Evolutionary conservation across 2,113 vertebrate species (phyloP), one percentile per base, ranked within the genome.

Genomic region (Uropsilus gracilis): DNA sequence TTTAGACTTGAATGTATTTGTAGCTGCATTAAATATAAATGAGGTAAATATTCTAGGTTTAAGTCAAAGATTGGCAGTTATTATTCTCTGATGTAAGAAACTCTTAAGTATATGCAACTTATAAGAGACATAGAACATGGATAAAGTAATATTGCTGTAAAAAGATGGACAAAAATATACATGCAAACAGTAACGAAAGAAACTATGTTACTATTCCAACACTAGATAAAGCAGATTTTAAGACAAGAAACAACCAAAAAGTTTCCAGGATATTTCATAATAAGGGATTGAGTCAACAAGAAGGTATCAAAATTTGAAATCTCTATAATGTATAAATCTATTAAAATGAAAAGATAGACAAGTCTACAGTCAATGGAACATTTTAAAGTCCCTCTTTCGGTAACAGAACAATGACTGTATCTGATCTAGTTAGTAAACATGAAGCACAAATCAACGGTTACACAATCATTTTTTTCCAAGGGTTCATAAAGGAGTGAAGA

Each of bases 21-120:
- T 69, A 63, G 73, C 39, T 78, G 61, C 64, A 94, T 68, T 69
- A 85, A 85, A 73, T 69, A 26, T 46, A 85, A 85, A 46, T 80
- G n/a, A 30, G 12, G 5, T 86, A 85, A 89, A 85, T 39, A 80
- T 6, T 50, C 2, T 55, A 81, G n/a, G 17, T 57, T 30, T 59
- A 76, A 88, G 34, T 53, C 69, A 95, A 68, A 91, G 48, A 42
- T 42, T 30, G 22, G 2, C 6, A 17, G 34, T 68, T 32, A n/a
- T n/a, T 77, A 12, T 77, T 87, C 39, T 84, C 46, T 91, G 46
- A 1, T 30, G 55, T 87, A 14, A 77, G 34, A 93, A 46, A 30
- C 10, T 3, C 8, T 85, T 59, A 82, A 32, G 14, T 39, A 13
- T 64, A 73, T 24, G 14, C 37, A 64, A 12, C 66, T 63, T 75